Base-by-base conservation (phyloP, 2,797 vertebrate genomes). In the Myotis findleyi region DNA sequence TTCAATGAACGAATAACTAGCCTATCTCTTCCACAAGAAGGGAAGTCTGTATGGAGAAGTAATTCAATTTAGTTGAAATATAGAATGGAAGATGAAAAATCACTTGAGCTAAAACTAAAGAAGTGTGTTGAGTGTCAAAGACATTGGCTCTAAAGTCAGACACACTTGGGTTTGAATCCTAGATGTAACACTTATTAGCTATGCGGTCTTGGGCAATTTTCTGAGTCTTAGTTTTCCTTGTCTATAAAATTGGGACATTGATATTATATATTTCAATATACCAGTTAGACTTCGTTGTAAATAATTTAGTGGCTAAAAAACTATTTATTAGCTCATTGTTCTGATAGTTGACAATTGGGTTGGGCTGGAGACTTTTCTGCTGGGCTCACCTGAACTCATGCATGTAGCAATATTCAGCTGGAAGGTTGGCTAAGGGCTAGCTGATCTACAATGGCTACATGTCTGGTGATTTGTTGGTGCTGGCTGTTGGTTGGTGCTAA, bases 51-150 rank as follows among this genome's bases (percentile, higher is more conserved):
- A 30, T 68, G 36, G 21, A 84, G 38, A 94, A 68, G 17, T 30
- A 95, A 55, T 84, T 89, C 51, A 84, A 13, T 68, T 87, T 92
- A 57, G 16, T 93, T 89, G 88, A 93, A 89, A 71, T 12, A 75
- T n/a, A 93, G 27, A 21, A 83, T 82, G 38, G 12, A 18, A 87
- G 27, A 68, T 79, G 55, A 96, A 30, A 87, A 76, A 85, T 72
- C 2, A 41, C 81, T 87, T 76, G 36, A 90, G 33, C 88, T 47
- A 41, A 75, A 66, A 16, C 68, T 91, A 55, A 72, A 84, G 47
- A 89, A 87, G 21, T 80, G 14, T 5, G 2, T 64, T 75, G 49
- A 59, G 33, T 69, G 2, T 73, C 82, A 71, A 87, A 71, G 41
- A 80, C 21, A 21, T 41, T 21, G 27, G 4, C 14, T 72, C 64